Conservation (phyloP, 2,113 vertebrate species). For the Gobiocypris rarus region DNA sequence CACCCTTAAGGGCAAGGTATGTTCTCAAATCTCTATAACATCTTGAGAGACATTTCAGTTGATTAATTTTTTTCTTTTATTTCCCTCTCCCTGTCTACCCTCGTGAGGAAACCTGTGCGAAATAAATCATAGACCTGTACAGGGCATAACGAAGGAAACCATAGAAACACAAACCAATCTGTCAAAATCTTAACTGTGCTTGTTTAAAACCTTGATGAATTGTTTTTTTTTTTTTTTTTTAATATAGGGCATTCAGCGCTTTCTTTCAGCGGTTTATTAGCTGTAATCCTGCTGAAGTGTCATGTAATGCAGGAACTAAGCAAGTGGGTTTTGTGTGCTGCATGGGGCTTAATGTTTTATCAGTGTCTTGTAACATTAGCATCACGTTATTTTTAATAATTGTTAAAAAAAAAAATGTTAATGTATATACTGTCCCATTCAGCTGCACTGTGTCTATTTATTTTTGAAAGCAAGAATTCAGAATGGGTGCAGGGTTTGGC, state of each 20-base stretch:
- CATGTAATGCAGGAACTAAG: background rate
- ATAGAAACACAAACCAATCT: background rate
- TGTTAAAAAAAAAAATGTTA: too few species aligned
- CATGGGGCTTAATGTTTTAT: background rate
- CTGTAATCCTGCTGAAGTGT: slow-evolving; percentile 29
- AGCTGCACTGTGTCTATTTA: background rate
- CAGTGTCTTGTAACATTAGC: background rate
- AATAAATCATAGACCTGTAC: background rate
- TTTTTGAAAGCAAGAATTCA: background rate
- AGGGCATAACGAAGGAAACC: background rate
- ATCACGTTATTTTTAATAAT: background rate
- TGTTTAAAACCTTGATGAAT: slow-evolving; percentile 28
- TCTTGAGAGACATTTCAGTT: slow-evolving; percentile 1
- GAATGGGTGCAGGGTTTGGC: background rate
- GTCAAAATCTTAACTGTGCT: slow-evolving; percentile 15
- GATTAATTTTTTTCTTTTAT: background rate
- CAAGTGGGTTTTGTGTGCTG: background rate
- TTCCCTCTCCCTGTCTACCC: background rate
- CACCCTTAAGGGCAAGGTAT: background rate
- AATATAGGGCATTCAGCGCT: background rate
- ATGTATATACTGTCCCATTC: too few species aligned
- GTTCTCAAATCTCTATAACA: background rate
- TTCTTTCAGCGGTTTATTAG: background rate
- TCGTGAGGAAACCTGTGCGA: background rate
- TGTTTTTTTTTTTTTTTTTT: background rate